These are phyloP conservation scores for Palythoa grandis DNA, from an alignment of 92 coral and sea anemone species.

Conservation along the genomic window DNA sequence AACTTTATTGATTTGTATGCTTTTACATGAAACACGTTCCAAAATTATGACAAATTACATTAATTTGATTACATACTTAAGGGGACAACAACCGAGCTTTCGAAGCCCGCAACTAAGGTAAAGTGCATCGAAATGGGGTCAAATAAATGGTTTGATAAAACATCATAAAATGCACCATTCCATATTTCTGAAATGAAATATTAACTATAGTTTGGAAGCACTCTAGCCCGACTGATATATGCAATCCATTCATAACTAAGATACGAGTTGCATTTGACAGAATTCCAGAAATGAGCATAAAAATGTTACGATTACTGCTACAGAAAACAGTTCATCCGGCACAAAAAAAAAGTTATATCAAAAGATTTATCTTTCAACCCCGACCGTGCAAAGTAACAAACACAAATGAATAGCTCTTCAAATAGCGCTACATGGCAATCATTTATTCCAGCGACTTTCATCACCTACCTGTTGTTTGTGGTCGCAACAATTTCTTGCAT, in stretches of 20 bases:
- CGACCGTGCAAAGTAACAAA: constrained; percentile 18
- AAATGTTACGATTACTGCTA: not conserved
- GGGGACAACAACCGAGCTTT: constrained; percentile 4
- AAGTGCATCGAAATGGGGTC: not conserved
- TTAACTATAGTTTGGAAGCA: not conserved
- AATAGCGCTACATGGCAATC: constrained; percentile 3
- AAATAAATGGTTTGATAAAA: not conserved
- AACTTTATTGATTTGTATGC: not conserved
- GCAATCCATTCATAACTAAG: constrained; percentile 38
- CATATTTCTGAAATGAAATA: not conserved
- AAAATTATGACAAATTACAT: constrained; percentile 21
- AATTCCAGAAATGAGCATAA: constrained; percentile 34
- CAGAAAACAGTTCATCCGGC: constrained; percentile 7
- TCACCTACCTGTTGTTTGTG: constrained; percentile 89
- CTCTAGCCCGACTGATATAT: constrained; percentile 31
- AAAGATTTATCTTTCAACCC: constrained; percentile 36
- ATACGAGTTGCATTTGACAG: constrained; percentile 15
- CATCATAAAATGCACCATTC: not conserved
- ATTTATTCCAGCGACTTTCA: constrained; percentile 8
- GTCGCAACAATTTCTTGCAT: constrained; percentile 99
- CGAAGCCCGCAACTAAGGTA: not conserved
- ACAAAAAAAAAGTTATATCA: constrained; percentile 18
- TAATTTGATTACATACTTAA: constrained; percentile 2
- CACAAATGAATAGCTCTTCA: constrained; percentile 21
- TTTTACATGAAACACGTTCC: constrained; percentile 9